Evolutionary conservation across 1,140 invertebrate species (phyloP).

Genomic region (Belonocnema kinseyi): DNA sequence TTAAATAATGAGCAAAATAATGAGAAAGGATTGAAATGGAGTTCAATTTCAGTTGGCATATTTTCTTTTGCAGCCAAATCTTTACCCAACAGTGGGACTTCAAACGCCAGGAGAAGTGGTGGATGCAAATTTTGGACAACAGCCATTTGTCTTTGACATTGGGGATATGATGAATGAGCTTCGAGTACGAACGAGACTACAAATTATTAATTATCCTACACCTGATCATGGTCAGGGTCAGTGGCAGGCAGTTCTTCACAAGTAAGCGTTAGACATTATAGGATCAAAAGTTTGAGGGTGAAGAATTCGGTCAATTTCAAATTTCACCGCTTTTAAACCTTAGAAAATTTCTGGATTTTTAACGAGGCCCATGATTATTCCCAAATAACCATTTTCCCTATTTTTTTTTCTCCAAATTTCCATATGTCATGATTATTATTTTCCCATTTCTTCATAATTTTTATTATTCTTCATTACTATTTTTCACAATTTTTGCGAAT

Average conservation of each 20-base stretch:
- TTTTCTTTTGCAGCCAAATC: conserved; percentile 84
- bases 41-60: conserved; percentile 2
- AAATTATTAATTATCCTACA: conserved; percentile 92
- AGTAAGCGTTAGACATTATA: conserved; percentile 76
- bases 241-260: conserved; percentile 93
- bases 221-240: conserved; percentile 89
- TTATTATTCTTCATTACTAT: too few species aligned
- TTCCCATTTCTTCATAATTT: too few species aligned
- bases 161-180: conserved; percentile 97
- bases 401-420: too few species aligned
- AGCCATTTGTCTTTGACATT: conserved; percentile 98
- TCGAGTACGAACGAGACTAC: conserved; percentile 85
- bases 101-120: conserved; percentile 99
- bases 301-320: too few species aligned
- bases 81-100: conserved; percentile 98
- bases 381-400: too few species aligned
- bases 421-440: too few species aligned
- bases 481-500: too few species aligned
- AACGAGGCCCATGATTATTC: too few species aligned
- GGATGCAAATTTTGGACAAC: conserved; percentile 99
- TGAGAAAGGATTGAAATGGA: not conserved
- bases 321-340: too few species aligned
- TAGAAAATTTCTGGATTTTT: too few species aligned
- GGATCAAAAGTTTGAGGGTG: too few species aligned
- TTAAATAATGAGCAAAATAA: not conserved